Evolutionary conservation across 2,888 invertebrate genomes (phyloP).

Genomic region (Polietes domitor): DNA sequence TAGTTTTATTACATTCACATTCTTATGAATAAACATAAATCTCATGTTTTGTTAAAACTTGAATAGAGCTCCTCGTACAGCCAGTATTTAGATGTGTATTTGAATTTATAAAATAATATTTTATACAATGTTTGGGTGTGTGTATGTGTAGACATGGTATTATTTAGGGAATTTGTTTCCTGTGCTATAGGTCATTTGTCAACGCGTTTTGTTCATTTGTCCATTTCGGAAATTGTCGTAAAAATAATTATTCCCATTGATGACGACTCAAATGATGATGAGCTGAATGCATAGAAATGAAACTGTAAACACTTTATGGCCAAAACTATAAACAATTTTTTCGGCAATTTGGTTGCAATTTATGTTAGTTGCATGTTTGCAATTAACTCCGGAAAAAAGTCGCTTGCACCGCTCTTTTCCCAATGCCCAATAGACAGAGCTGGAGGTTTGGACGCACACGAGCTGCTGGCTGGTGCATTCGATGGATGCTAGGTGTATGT

Average conservation of each 20-base stretch:
- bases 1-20: too few relatives aligned
- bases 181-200: conserved; percentile 2
- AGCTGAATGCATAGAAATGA: conserved; percentile 45
- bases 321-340: conserved; percentile 57
- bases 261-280: conserved; percentile 45
- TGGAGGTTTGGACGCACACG: neutral
- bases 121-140: neutral
- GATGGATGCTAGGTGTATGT: neutral
- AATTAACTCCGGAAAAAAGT: conserved; percentile 43
- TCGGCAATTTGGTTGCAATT: conserved; percentile 57
- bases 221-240: conserved; percentile 51
- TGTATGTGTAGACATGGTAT: neutral
- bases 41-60: too few relatives aligned
- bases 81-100: neutral
- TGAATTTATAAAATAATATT: neutral
- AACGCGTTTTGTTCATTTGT: conserved; percentile 8
- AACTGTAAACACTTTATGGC: conserved; percentile 44
- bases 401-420: conserved; percentile 35
- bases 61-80: neutral
- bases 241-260: conserved; percentile 61
- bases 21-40: too few relatives aligned
- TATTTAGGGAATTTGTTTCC: conserved; percentile 11
- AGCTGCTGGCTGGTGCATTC: neutral
- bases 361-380: conserved; percentile 55
- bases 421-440: conserved; percentile 41